These are phyloP conservation scores for Pandion haliaetus DNA, from an alignment of 2,113 vertebrate genomes.

Conservation along the genomic window DNA sequence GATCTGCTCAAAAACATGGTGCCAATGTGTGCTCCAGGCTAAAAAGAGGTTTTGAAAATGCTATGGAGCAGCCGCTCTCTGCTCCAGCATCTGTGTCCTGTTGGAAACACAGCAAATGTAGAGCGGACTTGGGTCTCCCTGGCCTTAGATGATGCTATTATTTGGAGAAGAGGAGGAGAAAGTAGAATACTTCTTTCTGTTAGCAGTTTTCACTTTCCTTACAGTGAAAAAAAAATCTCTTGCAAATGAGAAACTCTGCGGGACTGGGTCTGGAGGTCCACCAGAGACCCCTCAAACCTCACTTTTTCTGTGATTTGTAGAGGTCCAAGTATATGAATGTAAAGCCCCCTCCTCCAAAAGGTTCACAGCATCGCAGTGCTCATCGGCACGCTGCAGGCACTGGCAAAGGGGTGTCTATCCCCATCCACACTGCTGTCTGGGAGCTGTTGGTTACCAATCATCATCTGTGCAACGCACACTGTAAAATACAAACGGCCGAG, in stretches of 20 bases:
- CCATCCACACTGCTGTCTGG: fast-evolving
- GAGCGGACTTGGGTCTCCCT: background rate
- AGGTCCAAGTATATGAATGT: fast-evolving
- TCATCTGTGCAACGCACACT: fast-evolving
- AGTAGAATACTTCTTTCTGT: background rate
- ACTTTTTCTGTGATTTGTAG: background rate
- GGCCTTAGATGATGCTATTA: background rate
- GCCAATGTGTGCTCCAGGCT: background rate
- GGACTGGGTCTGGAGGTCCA: background rate
- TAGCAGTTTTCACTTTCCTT: background rate
- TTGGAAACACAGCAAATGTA: background rate
- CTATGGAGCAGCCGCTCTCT: background rate
- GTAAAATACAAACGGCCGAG: fast-evolving
- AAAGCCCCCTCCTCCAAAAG: background rate
- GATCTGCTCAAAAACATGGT: background rate
- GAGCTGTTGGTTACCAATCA: background rate
- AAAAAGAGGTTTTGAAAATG: background rate
- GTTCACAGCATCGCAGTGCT: background rate
- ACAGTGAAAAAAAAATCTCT: background rate
- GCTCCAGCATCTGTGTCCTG: background rate
- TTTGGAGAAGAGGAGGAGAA: background rate
- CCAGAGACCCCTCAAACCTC: background rate
- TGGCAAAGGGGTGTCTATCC: background rate
- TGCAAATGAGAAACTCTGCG: background rate
- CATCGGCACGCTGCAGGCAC: background rate